These are phyloP conservation scores for Conchocele bisecta DNA, from an alignment of 2,888 invertebrate species.

Conservation along the genomic window DNA sequence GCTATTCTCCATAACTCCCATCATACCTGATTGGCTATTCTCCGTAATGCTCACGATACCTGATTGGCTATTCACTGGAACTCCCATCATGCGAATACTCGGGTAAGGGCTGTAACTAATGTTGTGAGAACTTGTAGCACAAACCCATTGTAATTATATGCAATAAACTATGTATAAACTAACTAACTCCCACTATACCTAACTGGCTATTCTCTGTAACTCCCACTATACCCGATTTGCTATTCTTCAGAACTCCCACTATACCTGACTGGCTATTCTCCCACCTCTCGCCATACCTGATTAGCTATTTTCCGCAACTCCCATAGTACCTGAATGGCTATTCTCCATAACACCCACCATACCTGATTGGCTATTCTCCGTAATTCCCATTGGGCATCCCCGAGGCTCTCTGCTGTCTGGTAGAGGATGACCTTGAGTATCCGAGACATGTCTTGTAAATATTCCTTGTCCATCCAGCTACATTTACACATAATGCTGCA, in stretches of 20 bases:
- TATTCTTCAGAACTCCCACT: background rate
- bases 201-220: background rate
- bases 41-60: too few relatives aligned
- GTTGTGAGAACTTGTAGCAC: too few relatives aligned
- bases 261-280: background rate
- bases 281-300: background rate
- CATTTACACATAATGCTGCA: conserved; percentile 32
- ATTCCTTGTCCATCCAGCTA: conserved; percentile 60
- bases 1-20: too few relatives aligned
- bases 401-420: conserved; percentile 78
- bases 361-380: conserved; percentile 79
- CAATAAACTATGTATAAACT: too few relatives aligned
- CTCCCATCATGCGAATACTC: too few relatives aligned
- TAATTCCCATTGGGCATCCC: conserved; percentile 79
- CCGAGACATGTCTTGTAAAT: conserved; percentile 59
- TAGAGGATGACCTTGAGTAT: conserved; percentile 69
- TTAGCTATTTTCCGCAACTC: background rate
- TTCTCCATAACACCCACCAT: background rate
- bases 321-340: background rate
- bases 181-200: background rate
- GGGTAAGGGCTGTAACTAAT: too few relatives aligned
- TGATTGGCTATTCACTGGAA: too few relatives aligned
- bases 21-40: too few relatives aligned
- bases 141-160: too few relatives aligned
- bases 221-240: background rate